A percentile compares a stretch with the other conserved stretches of the same genome.
Evolutionary conservation across 35 echinoderm and acorn worm genomes (phyloP).

Genomic region (Patiria miniata): DNA sequence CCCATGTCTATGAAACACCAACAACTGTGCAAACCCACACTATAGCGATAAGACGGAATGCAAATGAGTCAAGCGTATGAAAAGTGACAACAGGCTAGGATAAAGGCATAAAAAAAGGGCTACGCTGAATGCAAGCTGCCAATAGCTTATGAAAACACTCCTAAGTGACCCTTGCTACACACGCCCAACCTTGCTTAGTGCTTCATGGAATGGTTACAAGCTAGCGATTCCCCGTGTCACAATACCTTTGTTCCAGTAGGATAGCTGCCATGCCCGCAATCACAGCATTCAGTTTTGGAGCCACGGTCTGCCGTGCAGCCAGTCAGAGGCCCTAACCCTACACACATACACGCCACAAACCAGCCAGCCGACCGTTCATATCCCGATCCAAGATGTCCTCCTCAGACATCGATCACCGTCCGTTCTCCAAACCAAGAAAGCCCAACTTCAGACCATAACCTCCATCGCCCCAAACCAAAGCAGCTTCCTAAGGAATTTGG

Average conservation of each 20-base stretch:
- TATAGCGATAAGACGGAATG: no score
- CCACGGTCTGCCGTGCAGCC: not conserved
- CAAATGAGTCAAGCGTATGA: no score
- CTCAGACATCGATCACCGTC: no score
- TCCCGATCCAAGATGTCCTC: conserved; percentile 2
- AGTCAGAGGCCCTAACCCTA: not conserved
- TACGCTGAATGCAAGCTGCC: no score
- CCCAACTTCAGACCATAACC: not conserved
- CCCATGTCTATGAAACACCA: no score
- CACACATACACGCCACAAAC: not conserved
- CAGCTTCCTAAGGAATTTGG: conserved; percentile 8
- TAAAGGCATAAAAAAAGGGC: no score
- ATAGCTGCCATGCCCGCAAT: not conserved
- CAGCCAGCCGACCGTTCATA: not conserved
- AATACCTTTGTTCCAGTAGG: conserved; percentile 21
- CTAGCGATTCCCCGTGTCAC: not conserved
- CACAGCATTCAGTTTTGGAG: not conserved
- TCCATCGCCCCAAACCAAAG: not conserved
- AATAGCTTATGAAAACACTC: no score
- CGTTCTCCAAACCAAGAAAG: not conserved
- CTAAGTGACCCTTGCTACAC: no score
- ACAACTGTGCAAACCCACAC: no score
- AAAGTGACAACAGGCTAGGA: no score
- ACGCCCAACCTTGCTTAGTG: no score
- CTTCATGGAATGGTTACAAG: no score